Evolutionary conservation across 2,888 invertebrate genomes (phyloP), one percentile per base, ranked within the genome.

Genomic region (Drosophila algonquin): DNA sequence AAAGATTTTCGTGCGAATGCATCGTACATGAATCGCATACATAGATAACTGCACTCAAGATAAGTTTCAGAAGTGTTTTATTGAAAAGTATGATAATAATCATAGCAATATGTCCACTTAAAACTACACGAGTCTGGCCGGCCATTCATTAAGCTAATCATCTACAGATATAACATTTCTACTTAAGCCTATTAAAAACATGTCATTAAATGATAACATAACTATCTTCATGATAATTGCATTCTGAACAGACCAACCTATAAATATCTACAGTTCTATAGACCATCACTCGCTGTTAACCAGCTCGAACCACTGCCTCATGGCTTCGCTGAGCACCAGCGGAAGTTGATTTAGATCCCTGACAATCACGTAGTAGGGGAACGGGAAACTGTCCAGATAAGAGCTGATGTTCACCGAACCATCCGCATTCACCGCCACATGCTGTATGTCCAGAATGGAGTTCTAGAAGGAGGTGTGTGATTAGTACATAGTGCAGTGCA

Each of bases 241-340:
- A 40, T 40, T 5, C 40, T 40, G 40, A 6, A n/a, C 6, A 40
- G 14, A 14, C 7, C 40, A 14, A 40, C 6, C 40, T 40, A 10
- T 32, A 32, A 10, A 10, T 32, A 10, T 32, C 3, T 32, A 35
- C 14, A 24, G 6, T 30, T 30, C 5, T 24, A 9, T 54, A n/a
- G 32, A 10, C 32, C 32, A 32, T 61, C 90, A 87, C 75, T 92
- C 92, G 69, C 92, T 92, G 73, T 92, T 96, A 14, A 98, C 97
- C 70, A 99, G 93, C 93, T 99, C 99, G 92, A 99, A 99, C 99
- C 99, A 99, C 91, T 99, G 99, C 65, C 99, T 93, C 72, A 99
- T 93, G 0, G 99, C 99, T 91, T 99, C 99, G 82, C 99, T 97
- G 32, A 99, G 93, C 1, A 98, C 97, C 44, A 94, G 94, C 0